These are phyloP conservation scores for Pomacea maculata DNA, from an alignment of 1,140 invertebrate species.

Conservation along the genomic window DNA sequence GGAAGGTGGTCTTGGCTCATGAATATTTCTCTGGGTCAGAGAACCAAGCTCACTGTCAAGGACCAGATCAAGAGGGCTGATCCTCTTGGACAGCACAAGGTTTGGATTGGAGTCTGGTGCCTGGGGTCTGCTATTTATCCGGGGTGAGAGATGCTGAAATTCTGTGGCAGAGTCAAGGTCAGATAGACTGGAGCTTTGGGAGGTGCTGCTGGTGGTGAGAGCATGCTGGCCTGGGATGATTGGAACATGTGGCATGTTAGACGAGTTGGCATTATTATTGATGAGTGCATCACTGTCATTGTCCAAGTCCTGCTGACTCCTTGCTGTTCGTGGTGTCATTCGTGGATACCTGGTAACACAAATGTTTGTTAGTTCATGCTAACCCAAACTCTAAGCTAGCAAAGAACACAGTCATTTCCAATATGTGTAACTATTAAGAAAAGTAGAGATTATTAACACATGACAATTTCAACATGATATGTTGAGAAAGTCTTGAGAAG, in stretches of 20 bases:
- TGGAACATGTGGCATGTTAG: constrained; percentile 13
- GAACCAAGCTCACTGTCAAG: constrained; percentile 28
- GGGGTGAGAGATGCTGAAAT: constrained; percentile 31
- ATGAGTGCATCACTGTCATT: constrained; percentile 37
- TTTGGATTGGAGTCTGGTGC: constrained; percentile 15
- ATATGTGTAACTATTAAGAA: no score
- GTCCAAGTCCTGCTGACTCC: constrained; percentile 43
- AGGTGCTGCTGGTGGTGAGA: constrained; percentile 43
- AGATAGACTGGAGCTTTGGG: constrained; percentile 45
- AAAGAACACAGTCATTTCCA: no score
- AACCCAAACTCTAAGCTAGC: no score
- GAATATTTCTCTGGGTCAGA: constrained; percentile 8
- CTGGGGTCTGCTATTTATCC: constrained; percentile 7
- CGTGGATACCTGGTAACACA: constrained; percentile 47
- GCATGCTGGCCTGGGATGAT: constrained; percentile 47
- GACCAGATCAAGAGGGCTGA: constrained; percentile 47
- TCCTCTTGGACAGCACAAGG: constrained; percentile 45
- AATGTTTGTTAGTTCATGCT: no score
- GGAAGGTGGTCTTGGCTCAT: constrained; percentile 35
- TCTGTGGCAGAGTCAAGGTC: constrained; percentile 54
- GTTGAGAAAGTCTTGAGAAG: no score
- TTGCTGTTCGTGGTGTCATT: constrained; percentile 52
- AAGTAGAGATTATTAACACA: no score
- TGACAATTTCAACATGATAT: no score
- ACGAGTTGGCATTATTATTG: constrained; percentile 22